Percentiles rank a stretch among this genome's conserved stretches.
Evolutionary conservation across 1,140 invertebrate species (phyloP).

Genomic region (Steinernema feltiae): DNA sequence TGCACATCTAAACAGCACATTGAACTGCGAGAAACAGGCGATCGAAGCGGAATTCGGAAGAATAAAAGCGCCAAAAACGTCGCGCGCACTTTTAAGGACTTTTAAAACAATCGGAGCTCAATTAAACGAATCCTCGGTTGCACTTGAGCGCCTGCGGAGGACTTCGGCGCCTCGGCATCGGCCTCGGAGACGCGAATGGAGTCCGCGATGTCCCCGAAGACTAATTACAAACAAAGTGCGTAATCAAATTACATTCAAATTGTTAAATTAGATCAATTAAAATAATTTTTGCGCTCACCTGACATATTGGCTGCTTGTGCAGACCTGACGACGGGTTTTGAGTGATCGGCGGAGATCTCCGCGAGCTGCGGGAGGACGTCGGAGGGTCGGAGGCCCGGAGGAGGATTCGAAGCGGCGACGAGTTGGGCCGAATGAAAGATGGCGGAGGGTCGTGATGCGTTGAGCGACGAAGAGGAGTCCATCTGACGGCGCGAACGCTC

Average conservation of each 20-base stretch:
- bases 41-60: too few species aligned
- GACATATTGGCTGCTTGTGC: neutral
- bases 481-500: neutral
- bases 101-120: conserved; percentile 4
- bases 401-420: neutral
- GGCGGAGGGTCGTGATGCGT: neutral
- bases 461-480: neutral
- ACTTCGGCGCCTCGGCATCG: neutral
- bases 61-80: neutral
- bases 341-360: neutral
- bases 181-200: neutral
- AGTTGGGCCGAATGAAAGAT: conserved; percentile 5
- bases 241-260: conserved; percentile 12
- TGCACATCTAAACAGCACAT: neutral
- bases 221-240: neutral
- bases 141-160: neutral
- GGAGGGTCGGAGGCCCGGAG: neutral
- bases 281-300: conserved; percentile 6
- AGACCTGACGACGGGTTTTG: neutral
- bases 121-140: neutral
- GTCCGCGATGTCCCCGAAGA: neutral
- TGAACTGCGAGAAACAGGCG: too few species aligned
- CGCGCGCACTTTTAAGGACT: conserved; percentile 1
- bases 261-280: conserved; percentile 3
- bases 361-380: neutral